Evolutionary conservation across 2,888 invertebrate genomes (phyloP), one percentile per base, ranked within the genome.

Genomic region (Agrilus mali): DNA sequence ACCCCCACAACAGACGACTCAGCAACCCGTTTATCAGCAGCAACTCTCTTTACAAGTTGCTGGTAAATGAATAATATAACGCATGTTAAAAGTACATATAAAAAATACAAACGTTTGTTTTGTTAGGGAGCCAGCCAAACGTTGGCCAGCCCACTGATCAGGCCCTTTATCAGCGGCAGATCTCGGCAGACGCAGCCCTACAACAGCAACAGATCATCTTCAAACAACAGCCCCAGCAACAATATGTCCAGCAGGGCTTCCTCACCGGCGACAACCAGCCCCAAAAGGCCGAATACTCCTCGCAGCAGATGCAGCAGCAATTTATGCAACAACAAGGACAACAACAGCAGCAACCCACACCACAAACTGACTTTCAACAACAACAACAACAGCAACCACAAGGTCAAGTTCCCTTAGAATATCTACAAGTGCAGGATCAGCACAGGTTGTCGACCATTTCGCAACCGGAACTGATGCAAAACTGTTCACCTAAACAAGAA

Each of bases 371-470:
- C 33, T 48, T 55, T 17, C 63, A 65, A 37, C 63, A 62, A 34
- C 50, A 65, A 35, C 68, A 69, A 48, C 63, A 61, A 34, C 57
- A 60, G 36, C 53, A 42, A 44, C 56, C 52, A 34, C 50, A 48
- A 38, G 44, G 43, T 5, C 62, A 63, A 33, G 52, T 50, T 36
- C 64, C 65, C 3, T 49, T 49, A 1, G 51, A 52, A 32, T 45
- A 50, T 38, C 31, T 52, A 47, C 59, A 60, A 44, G 51, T 57
- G n/a, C 58, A 58, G 40, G 59, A 60, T 17, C 58, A 59, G 43
- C 63, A 65, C 41, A 56, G 64, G 36, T 46, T 65, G 14, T 61
- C 63, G 4, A 64, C 62, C 32, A 60, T 64, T 15, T 63, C 65
- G 1, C 66, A 66, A 47, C 64, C 66, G 0, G 66, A 66, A 40